Base-by-base conservation (phyloP, 1,140 invertebrate species). In the Cyphomyrmex costatus region DNA sequence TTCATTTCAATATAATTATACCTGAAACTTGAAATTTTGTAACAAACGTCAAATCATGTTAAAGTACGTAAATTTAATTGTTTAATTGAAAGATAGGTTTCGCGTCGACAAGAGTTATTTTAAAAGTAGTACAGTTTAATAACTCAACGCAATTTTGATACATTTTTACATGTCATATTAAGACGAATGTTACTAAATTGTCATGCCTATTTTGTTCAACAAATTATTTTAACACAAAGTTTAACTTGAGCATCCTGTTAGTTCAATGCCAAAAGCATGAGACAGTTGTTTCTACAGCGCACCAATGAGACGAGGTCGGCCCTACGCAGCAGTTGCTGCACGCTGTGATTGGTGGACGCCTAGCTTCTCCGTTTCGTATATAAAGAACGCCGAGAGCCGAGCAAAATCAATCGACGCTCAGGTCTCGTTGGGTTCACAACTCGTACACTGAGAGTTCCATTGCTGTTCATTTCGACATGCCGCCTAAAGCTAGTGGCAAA, bases 401-500 rank as follows among this genome's bases (percentile, higher is more conserved):
- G 1, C 46, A 6, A 19, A n/a, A 1, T 79, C 83, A 88, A 49
- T 88, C 27, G 24, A 7, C 27, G 24, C 5, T 70, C 14, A 8
- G 3, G 49, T 7, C 56, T 30, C 4, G 49, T n/a, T 0, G 0
- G 1, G n/a, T 4, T 0, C 24, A 21, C 3, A 3, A 8, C 8
- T n/a, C 27, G n/a, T 24, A n/a, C 27, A 7, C 4, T 27, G 56
- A 49, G n/a, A 58, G 24, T 3, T 58, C 19, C 5, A 0, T 36
- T 53, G 10, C 27, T 27, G 24, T 0, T 53, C 4, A 16, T 16
- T 19, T 4, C 30, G 7, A 42, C 30, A 95, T 95, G 94, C 94
- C 95, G 61, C 94, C 95, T 4, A 95, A 95, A 90, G 92, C 93
- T n/a, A 94, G 92, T 78, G 83, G 88, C 0, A 89, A 89, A 36